Evolutionary conservation across 2,113 vertebrate species (phyloP), one percentile per base, ranked within the genome.

Genomic region (Lonchura striata): DNA sequence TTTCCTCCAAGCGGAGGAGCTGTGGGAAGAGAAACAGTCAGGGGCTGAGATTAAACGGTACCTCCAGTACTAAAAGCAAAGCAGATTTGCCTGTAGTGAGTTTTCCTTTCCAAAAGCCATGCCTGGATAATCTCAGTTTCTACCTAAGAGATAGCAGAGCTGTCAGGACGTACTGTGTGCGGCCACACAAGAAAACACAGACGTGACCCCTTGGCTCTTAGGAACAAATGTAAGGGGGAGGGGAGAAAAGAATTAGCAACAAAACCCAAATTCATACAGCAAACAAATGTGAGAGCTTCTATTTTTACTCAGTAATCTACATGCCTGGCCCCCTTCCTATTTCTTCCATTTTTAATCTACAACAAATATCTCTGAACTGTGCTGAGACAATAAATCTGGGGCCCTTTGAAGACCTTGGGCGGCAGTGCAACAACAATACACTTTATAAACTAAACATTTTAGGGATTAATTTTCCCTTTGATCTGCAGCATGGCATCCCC

Each of bases 121-220:
- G 90, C 83, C 94, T 96, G 96, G 90, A 95, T 80, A 94, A 95
- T 95, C 83, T 96, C 94, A 87, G 37, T 72, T 90, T 72, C 77
- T 94, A 91, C 86, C 92, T 95, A 93, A 81, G 84, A 96, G 96
- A 95, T 96, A 96, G 85, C 82, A 86, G 90, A 96, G 76, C 85
- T 93, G 92, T 89, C 94, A 95, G 86, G 88, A 90, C 82, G 52
- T 50, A 44, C 75, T 80, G 70, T 46, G 9, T 86, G 68, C 19
- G 35, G 92, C 90, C 93, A 88, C 90, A 94, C 93, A 96, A 65
- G 79, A 77, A 95, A 96, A 86, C 85, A 90, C 68, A 95, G 88
- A 65, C 88, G 3, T 94, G 90, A 96, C 79, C 88, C 59, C 47
- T 83, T 86, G 47, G 49, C 85, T 93, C 56, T 82, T 39, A 84